Base-by-base conservation (phyloP, 2,797 vertebrate species). In the Sebastes matsubarae region DNA sequence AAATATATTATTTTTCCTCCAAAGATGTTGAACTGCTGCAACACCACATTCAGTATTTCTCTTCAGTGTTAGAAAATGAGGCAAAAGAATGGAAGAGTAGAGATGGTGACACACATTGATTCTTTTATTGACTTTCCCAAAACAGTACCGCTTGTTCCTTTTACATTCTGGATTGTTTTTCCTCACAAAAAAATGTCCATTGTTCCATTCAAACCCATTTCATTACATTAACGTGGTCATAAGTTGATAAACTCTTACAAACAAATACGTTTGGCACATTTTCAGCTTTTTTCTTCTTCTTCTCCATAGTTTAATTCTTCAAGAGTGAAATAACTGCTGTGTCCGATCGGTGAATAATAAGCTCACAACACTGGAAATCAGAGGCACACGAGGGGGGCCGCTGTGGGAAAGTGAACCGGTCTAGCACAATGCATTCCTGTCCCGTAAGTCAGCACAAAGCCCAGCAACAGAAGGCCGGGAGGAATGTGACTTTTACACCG, bases 351-450 rank as follows among this genome's bases (percentile, higher is more conserved):
- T 78, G 80, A 83, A 72, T 73, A 67, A 75, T 36, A 72, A 81
- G 68, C 74, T 52, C 60, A 70, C 67, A 85, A 78, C 68, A 85
- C 18, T 84, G 80, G 63, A 91, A 92, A 85, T 85, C 60, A 81
- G 87, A 88, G 84, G 85, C 87, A 90, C 90, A 90, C 74, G 77
- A 84, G 69, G 65, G 82, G 75, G 77, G 79, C 63, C 75, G 68
- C 60, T 85, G 89, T 89, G 88, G 83, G 88, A 87, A 89, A 89
- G 89, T 91, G 84, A 90, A 88, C 89, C 82, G 83, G 82, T 90
- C 80, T 68, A 80, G 87, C 83, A 93, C 91, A 94, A 89, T 88
- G 89, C 91, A 92, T 93, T 94, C 93, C 92, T 88, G 76, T 79
- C 75, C 85, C 81, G 84, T 85, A 88, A 85, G 83, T 93, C 90